Percentiles rank a stretch among this genome's conserved stretches.
phyloP scores from a whole-genome alignment of 2,797 vertebrate species.

The Mus minutoides region DNA sequence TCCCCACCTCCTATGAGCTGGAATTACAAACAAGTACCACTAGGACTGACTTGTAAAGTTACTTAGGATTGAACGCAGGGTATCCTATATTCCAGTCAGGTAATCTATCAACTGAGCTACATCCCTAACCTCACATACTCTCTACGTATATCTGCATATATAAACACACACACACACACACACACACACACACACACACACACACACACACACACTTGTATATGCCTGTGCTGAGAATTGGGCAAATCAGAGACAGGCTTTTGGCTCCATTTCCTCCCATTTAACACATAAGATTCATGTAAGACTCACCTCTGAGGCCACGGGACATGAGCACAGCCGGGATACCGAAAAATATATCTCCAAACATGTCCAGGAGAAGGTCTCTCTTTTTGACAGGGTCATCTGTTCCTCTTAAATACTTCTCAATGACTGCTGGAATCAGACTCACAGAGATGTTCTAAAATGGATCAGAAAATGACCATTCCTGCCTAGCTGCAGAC shows the following conservation, averaged over 20 bases:
- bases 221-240: not conserved
- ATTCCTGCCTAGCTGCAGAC: not conserved
- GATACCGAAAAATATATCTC: not conserved
- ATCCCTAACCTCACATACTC: not conserved
- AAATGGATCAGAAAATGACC: not conserved
- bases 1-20: no score
- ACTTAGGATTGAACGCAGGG: not conserved
- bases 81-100: not conserved
- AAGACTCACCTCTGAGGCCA: conserved; percentile 70
- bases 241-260: accelerated
- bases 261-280: accelerated
- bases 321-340: conserved; percentile 26
- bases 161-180: no score
- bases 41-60: not conserved
- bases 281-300: conserved; percentile 9
- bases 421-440: not conserved
- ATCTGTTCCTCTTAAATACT: conserved; percentile 61
- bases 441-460: conserved; percentile 61
- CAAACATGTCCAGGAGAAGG: conserved; percentile 22
- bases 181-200: no score
- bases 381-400: conserved; percentile 65
- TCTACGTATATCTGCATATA: no score
- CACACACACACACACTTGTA: no score
- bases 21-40: not conserved
- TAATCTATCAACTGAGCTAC: not conserved